Conservation (phyloP, 2,888 invertebrate genomes). For the Sericinus montela region DNA sequence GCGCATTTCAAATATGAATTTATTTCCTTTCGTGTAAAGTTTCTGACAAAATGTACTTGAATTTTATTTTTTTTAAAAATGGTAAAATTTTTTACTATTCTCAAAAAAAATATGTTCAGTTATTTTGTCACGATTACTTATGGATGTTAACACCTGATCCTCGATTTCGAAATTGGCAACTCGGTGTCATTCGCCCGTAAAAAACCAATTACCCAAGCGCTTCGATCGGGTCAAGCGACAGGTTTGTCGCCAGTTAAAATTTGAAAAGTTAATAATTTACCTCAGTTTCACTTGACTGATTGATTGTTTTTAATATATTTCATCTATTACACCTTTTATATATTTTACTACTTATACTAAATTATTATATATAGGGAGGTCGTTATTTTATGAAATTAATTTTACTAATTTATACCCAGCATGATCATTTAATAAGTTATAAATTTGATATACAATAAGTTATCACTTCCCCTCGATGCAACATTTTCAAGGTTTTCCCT, state of each 20-base stretch:
- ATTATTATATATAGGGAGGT: too few species aligned
- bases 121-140: conserved; percentile 51
- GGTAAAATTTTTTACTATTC: conserved; percentile 7
- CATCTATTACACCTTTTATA: too few species aligned
- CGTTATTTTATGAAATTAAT: too few species aligned
- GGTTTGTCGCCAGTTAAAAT: conserved; percentile 29
- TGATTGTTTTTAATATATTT: too few species aligned
- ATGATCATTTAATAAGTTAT: too few species aligned
- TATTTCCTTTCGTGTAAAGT: conserved; percentile 5
- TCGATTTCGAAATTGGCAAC: conserved; percentile 31
- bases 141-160: conserved; percentile 70
- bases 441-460: too few species aligned
- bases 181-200: conserved; percentile 49
- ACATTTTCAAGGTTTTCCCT: too few species aligned
- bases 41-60: conserved; percentile 5
- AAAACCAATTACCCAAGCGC: conserved; percentile 69
- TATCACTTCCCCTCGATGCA: too few species aligned
- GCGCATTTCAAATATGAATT: conserved; percentile 4
- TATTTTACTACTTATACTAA: too few species aligned
- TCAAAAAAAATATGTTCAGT: conserved; percentile 8
- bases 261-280: too few species aligned
- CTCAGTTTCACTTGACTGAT: too few species aligned
- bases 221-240: conserved; percentile 60
- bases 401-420: too few species aligned
- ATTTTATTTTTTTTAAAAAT: conserved; percentile 7